phyloP scores from a whole-genome alignment of 92 coral and sea anemone species.

The Muricea muricata region DNA sequence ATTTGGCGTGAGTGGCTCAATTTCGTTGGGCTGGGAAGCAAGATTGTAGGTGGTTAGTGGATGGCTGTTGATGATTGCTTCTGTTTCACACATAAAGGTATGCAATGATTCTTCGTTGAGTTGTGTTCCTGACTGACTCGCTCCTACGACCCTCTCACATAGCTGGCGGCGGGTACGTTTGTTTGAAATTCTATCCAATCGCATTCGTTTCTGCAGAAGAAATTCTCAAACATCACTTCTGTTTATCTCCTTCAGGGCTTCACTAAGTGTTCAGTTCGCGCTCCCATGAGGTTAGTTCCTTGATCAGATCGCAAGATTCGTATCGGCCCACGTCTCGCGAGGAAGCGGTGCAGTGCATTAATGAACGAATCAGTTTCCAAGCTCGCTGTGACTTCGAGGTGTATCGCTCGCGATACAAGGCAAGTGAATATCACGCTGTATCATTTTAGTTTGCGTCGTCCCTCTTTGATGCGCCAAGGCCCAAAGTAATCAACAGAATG shows the following conservation, averaged over 20 bases:
- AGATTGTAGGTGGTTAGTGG: slow-evolving; percentile 33
- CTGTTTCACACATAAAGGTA: slow-evolving; percentile 42
- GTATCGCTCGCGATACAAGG: slow-evolving; percentile 21
- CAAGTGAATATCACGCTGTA: slow-evolving; percentile 57
- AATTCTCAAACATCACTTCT: not conserved
- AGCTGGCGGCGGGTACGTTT: slow-evolving; percentile 56
- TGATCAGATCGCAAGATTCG: slow-evolving; percentile 51
- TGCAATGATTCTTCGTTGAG: slow-evolving; percentile 37
- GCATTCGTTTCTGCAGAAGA: slow-evolving; percentile 32
- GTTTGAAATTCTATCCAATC: slow-evolving; percentile 46
- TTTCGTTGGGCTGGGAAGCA: slow-evolving; percentile 30
- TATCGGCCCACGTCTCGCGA: slow-evolving; percentile 56
- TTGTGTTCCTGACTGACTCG: slow-evolving; percentile 33
- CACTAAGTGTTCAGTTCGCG: slow-evolving; percentile 31
- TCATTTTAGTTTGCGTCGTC: slow-evolving; percentile 40
- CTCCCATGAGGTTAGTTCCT: slow-evolving; percentile 57
- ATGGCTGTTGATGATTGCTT: slow-evolving; percentile 58
- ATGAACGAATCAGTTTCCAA: slow-evolving; percentile 56
- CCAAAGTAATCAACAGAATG: slow-evolving; percentile 57
- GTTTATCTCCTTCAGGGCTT: slow-evolving; percentile 48
- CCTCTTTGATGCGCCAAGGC: slow-evolving; percentile 52
- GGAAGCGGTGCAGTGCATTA: slow-evolving; percentile 55
- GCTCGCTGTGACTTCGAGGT: slow-evolving; percentile 44
- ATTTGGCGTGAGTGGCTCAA: slow-evolving; percentile 41
- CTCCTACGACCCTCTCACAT: slow-evolving; percentile 58